A percentile compares a stretch with the other conserved stretches of the same genome.
Evolutionary conservation across 2,888 invertebrate species (phyloP).

Genomic region (Trachelus stipa): DNA sequence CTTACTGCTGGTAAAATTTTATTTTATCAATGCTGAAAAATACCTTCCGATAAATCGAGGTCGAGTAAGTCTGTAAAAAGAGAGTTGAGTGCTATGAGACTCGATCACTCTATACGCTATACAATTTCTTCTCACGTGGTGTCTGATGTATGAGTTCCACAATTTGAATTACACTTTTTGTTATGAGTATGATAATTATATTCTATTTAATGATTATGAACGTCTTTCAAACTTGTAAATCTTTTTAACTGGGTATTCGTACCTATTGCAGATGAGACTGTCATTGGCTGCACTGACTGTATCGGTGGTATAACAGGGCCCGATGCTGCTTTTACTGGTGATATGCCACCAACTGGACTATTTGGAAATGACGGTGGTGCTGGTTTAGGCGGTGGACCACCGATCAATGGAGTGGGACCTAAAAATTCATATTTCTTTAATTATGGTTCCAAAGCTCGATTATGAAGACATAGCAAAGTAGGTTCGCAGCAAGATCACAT

Average conservation of each 20-base stretch:
- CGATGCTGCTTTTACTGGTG: conserved; percentile 36
- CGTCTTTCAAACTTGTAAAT: background rate
- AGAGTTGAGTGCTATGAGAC: conserved; percentile 30
- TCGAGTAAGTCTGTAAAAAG: conserved; percentile 61
- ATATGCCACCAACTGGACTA: conserved; percentile 54
- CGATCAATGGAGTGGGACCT: background rate
- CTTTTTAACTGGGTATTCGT: conserved; percentile 22
- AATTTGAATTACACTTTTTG: background rate
- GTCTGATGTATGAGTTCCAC: background rate
- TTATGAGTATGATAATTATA: conserved; percentile 5
- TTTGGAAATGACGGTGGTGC: conserved; percentile 68
- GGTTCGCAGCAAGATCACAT: background rate
- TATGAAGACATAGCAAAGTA: background rate
- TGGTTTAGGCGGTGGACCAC: conserved; percentile 63
- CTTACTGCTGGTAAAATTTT: background rate
- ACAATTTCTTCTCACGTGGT: background rate
- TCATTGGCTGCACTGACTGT: conserved; percentile 46
- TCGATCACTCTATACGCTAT: background rate
- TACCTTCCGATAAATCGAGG: conserved; percentile 59
- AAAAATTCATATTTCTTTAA: background rate
- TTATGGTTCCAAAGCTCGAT: background rate
- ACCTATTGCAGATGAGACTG: conserved; percentile 51
- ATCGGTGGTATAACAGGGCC: conserved; percentile 41
- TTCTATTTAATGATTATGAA: background rate
- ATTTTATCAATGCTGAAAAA: background rate